These are phyloP conservation scores for Eulemur macaco DNA, from an alignment of 2,113 vertebrate species.

Conservation along the genomic window DNA sequence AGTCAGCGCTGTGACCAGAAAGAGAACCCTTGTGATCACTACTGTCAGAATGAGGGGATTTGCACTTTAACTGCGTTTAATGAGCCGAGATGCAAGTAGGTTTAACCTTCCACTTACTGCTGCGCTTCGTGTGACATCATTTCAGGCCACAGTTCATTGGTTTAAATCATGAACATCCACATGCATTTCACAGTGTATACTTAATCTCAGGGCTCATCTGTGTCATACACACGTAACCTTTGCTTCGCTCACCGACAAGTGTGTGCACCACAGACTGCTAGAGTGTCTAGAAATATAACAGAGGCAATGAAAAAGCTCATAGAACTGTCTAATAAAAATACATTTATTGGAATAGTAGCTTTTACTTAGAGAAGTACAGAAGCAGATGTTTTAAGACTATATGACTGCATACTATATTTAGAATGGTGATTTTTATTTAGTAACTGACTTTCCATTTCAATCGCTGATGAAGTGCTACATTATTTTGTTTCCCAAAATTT, in stretches of 20 bases:
- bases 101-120: slow-evolving; percentile 92
- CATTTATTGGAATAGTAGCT: background rate
- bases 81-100: slow-evolving; percentile 99
- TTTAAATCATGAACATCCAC: slow-evolving; percentile 87
- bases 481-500: slow-evolving; percentile 47
- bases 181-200: slow-evolving; percentile 85
- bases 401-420: slow-evolving; percentile 6
- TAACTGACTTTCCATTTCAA: slow-evolving; percentile 42
- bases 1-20: slow-evolving; percentile 99
- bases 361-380: slow-evolving; percentile 20
- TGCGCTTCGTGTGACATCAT: slow-evolving; percentile 88
- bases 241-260: slow-evolving; percentile 73
- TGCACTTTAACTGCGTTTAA: slow-evolving; percentile 99
- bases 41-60: slow-evolving; percentile 99
- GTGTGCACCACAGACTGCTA: slow-evolving; percentile 69
- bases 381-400: slow-evolving; percentile 56
- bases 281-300: slow-evolving; percentile 44
- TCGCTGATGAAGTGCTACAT: background rate
- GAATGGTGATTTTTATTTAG: background rate
- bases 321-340: background rate
- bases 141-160: slow-evolving; percentile 87
- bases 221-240: slow-evolving; percentile 82
- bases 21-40: slow-evolving; percentile 99
- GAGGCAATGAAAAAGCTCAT: slow-evolving; percentile 53
- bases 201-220: slow-evolving; percentile 81